Evolutionary conservation across 64 coral and sea anemone species (phyloP), one percentile per base, ranked within the genome.

Genomic region (Stichodactyla helianthus): DNA sequence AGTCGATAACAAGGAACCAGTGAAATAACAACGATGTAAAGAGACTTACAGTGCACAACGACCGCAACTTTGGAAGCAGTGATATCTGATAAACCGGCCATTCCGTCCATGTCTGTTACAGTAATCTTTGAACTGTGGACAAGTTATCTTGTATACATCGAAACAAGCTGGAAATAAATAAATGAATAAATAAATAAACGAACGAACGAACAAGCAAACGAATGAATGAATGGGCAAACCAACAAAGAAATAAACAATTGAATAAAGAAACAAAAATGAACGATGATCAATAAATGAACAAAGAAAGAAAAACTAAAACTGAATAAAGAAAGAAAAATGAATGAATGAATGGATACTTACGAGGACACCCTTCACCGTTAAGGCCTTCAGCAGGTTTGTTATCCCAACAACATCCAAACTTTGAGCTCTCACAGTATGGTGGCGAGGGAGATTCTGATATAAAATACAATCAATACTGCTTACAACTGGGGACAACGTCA

Each of bases 341-440:
- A 7, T 23, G 31, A 1, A 81, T 6, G 23, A 15, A 16, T 44
- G 35, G 17, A 18, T 54, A 82, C 79, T 82, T 82, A 82, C 79
- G 54, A 6, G 4, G 79, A 54, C 79, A 82, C 54, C 79, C 79
- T 82, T 82, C 54, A 4, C 79, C 79, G 19, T 82, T 54, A 5
- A 15, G 51, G 6, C 79, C 79, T 15, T 54, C 2, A 11, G 79
- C 79, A 18, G 51, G 51, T 18, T 57, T 20, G 51, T 82, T 82
- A 50, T 82, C 79, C 79, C 79, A 82, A 82, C 79, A 82, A 50
- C 79, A 82, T 18, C 79, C 79, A 82, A 54, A 82, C 54, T 82
- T 82, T 53, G 79, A 82, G 18, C 51, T 2, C 19, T 54, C 18
- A 35, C 79, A 82, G 10, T 16, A n/a, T 11, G 16, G 17, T 57